phyloP scores from a whole-genome alignment of 2,797 vertebrate genomes.

The Avahi laniger region DNA sequence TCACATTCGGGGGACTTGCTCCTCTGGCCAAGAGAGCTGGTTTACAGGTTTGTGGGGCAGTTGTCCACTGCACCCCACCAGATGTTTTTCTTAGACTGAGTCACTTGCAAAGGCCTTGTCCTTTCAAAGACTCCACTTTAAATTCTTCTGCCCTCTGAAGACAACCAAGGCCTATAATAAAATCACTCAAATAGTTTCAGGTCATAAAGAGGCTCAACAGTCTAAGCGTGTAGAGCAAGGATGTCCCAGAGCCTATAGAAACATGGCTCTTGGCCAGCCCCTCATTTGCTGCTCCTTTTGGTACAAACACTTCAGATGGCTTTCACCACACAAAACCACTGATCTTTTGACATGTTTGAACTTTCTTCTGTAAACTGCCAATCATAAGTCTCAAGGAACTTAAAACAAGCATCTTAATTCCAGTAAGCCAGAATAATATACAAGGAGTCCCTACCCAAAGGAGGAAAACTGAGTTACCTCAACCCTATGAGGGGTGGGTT shows the following conservation, averaged over 20 bases:
- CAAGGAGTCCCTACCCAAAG: background rate
- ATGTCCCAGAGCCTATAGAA: background rate
- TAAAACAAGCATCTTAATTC: background rate
- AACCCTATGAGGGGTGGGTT: background rate
- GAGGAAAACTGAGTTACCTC: background rate
- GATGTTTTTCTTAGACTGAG: background rate
- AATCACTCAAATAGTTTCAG: background rate
- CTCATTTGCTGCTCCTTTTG: background rate
- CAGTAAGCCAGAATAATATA: background rate
- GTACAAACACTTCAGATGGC: background rate
- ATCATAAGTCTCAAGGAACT: background rate
- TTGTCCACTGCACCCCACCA: background rate
- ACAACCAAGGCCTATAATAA: background rate
- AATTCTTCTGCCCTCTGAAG: background rate
- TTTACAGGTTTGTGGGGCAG: background rate
- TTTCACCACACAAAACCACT: background rate
- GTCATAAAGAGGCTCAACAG: background rate
- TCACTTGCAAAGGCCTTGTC: background rate
- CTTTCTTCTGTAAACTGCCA: slow-evolving; percentile 3
- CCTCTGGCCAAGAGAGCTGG: background rate
- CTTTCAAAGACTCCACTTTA: background rate
- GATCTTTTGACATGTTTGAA: background rate
- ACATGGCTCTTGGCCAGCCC: background rate
- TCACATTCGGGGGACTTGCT: background rate
- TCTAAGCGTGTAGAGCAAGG: background rate